Evolutionary conservation across 92 coral and sea anemone genomes (phyloP), one percentile per base, ranked within the genome.

Genomic region (Heteractis magnifica): DNA sequence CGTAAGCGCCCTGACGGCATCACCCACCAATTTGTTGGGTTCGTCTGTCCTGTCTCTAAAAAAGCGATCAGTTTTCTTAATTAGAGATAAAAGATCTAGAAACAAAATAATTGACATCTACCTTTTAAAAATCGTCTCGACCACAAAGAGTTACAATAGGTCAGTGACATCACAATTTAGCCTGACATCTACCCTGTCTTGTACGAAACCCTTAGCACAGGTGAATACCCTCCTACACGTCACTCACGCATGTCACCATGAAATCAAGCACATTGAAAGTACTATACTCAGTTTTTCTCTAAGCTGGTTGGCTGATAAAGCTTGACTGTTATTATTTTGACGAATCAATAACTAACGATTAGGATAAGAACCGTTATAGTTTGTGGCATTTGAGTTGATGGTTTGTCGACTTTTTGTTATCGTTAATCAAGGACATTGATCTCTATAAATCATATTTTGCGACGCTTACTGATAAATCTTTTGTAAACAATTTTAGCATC

Each of bases 291-390:
- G 6, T 15, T 13, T 12, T 12, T 12, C 13, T n/a, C 16, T 12
- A 58, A 18, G 21, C 18, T 18, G 70, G 19, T 62, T 62, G 70
- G 70, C 26, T 62, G 3, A 23, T 18, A 18, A n/a, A 62, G 3
- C 70, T 62, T 34, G 44, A 68, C 48, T 26, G 49, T 26, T 23
- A 4, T 20, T 26, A 21, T 8, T 7, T 68, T 68, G 23, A n/a
- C 23, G 4, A 68, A 68, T 68, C 73, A 68, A 14, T 68, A 6
- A 68, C 23, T 68, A 48, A 13, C 23, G 23, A 68, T 68, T 21
- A 68, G 73, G 73, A 68, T 68, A 20, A 68, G 73, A 26, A 26
- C 48, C 49, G 73, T 68, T 68, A 68, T 23, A 26, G 73, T 68
- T 68, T 10, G 16, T 20, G 49, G 73, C 49, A 23, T 68, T 15